Evolutionary conservation across 1,140 invertebrate genomes (phyloP).

Genomic region (Drosophila chauvacae): DNA sequence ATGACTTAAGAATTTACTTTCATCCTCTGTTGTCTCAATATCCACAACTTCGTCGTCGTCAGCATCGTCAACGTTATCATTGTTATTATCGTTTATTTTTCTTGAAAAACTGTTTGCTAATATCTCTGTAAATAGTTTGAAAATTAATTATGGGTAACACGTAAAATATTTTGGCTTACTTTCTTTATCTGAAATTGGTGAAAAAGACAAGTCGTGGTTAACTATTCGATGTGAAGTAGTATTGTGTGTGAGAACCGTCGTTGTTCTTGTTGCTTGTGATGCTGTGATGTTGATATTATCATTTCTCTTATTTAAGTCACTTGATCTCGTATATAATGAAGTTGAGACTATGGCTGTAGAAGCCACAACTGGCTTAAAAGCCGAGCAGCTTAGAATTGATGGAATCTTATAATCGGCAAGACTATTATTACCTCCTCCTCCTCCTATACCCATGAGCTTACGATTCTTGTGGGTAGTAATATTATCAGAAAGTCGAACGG

Average conservation of each 20-base stretch:
- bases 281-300: constrained; percentile 29
- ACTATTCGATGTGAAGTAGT: constrained; percentile 43
- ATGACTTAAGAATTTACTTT: constrained; percentile 41
- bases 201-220: constrained; percentile 18
- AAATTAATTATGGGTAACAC: not conserved
- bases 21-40: constrained; percentile 87
- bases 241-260: constrained; percentile 65
- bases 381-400: constrained; percentile 84
- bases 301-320: constrained; percentile 52
- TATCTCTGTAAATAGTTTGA: constrained; percentile 1
- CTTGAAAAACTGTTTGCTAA: not conserved
- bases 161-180: constrained; percentile 9
- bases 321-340: constrained; percentile 61
- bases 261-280: constrained; percentile 85
- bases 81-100: constrained; percentile 5
- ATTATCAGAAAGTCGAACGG: constrained; percentile 8
- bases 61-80: constrained; percentile 83
- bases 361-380: constrained; percentile 88
- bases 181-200: constrained; percentile 32
- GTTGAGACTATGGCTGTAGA: constrained; percentile 64
- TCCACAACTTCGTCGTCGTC: constrained; percentile 87
- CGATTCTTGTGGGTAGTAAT: constrained; percentile 19
- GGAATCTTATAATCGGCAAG: constrained; percentile 57
- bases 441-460: constrained; percentile 15
- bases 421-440: constrained; percentile 3